Percentiles rank a stretch among this genome's conserved stretches.
These are phyloP conservation scores for Chelon auratus DNA, from an alignment of 2,797 vertebrate species.

Conservation along the genomic window DNA sequence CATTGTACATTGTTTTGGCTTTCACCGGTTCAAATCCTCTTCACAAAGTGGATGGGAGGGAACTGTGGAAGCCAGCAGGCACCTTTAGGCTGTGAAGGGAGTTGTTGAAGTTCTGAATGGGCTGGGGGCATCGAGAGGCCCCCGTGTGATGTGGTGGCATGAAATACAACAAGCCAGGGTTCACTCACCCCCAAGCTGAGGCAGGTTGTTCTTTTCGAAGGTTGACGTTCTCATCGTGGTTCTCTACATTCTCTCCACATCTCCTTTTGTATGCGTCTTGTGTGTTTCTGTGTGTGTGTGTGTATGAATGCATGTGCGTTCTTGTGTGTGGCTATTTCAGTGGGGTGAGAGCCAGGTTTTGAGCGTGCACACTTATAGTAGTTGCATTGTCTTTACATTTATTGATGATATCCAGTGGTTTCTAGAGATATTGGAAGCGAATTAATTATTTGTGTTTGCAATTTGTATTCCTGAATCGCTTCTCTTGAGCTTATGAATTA, in stretches of 20 bases:
- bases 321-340: slow-evolving; percentile 38
- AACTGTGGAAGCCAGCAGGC: slow-evolving; percentile 65
- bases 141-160: slow-evolving; percentile 77
- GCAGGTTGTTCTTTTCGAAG: slow-evolving; percentile 75
- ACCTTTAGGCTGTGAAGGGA: slow-evolving; percentile 65
- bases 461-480: slow-evolving; percentile 11
- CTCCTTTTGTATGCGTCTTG: slow-evolving; percentile 44
- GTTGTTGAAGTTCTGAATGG: slow-evolving; percentile 70
- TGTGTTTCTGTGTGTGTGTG: slow-evolving; percentile 14
- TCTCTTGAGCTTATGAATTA: slow-evolving; percentile 15
- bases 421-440: background rate
- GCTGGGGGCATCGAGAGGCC: slow-evolving; percentile 66
- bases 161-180: slow-evolving; percentile 81
- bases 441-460: background rate
- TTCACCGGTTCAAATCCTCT: slow-evolving; percentile 75
- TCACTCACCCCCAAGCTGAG: slow-evolving; percentile 68
- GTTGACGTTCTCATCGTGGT: slow-evolving; percentile 53
- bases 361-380: slow-evolving; percentile 8
- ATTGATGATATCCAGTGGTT: slow-evolving; percentile 18
- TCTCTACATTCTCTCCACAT: slow-evolving; percentile 53
- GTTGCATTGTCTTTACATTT: slow-evolving; percentile 20
- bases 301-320: slow-evolving; percentile 14
- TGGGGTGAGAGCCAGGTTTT: slow-evolving; percentile 37
- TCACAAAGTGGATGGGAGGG: slow-evolving; percentile 68
- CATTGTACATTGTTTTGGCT: slow-evolving; percentile 77